Evolutionary conservation across 2,113 vertebrate genomes (phyloP).

Genomic region (Amphiprion percula): DNA sequence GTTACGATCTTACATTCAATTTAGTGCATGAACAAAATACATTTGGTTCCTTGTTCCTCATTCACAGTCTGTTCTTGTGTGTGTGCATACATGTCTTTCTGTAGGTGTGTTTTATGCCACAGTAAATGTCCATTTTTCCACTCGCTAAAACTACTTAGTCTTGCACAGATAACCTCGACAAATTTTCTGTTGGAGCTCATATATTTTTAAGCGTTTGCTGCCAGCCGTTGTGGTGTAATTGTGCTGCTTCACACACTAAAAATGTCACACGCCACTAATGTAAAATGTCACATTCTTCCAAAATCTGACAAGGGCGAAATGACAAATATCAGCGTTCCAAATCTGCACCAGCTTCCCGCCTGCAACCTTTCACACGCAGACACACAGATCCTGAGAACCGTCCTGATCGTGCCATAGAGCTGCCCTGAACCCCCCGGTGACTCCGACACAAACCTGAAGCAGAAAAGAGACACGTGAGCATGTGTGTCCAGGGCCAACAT

Average conservation of each 20-base stretch:
- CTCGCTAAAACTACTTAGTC: neutral
- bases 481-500: conserved; percentile 76
- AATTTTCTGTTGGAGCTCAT: neutral
- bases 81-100: neutral
- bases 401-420: conserved; percentile 33
- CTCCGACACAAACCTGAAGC: conserved; percentile 54
- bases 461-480: conserved; percentile 64
- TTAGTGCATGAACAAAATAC: conserved; percentile 9
- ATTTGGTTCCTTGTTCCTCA: conserved; percentile 5
- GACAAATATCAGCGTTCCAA: conserved; percentile 11
- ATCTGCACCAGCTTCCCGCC: conserved; percentile 15
- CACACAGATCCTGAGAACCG: neutral
- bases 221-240: neutral
- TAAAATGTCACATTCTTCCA: conserved; percentile 7
- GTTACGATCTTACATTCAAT: conserved; percentile 5
- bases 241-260: neutral
- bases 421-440: conserved; percentile 23
- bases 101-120: conserved; percentile 6
- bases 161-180: no score
- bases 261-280: neutral
- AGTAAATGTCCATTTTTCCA: neutral
- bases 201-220: neutral
- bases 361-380: conserved; percentile 27
- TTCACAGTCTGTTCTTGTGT: neutral
- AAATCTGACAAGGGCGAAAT: conserved; percentile 13